A percentile compares a stretch with the other conserved stretches of the same genome.
Conservation (phyloP, 2,797 vertebrate species). For the Manis javanica region DNA sequence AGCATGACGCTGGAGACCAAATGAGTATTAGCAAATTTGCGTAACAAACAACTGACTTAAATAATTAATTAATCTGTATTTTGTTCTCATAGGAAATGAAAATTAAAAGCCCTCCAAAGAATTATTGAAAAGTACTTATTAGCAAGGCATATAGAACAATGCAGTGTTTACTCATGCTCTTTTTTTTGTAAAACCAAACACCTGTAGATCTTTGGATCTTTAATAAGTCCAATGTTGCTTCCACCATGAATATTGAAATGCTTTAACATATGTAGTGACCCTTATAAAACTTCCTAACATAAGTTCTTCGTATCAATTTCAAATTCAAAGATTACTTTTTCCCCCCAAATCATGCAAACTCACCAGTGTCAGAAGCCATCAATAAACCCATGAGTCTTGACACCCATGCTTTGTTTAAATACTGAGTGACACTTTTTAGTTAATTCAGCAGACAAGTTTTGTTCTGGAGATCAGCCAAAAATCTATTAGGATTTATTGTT, state of each 20-base stretch:
- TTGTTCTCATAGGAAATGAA: conserved; percentile 26
- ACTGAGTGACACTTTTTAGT: conserved; percentile 19
- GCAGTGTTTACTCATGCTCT: background rate
- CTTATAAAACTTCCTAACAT: conserved; percentile 9
- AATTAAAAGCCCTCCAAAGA: background rate
- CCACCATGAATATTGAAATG: conserved; percentile 27
- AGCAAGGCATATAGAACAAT: conserved; percentile 11
- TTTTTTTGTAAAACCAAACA: conserved; percentile 34
- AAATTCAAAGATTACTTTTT: conserved; percentile 34
- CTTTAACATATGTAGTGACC: background rate
- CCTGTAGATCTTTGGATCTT: background rate
- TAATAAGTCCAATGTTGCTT: background rate
- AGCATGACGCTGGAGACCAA: background rate
- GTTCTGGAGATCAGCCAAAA: conserved; percentile 37
- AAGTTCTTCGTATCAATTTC: background rate
- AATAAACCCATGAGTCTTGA: background rate
- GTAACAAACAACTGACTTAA: background rate
- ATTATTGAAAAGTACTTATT: background rate
- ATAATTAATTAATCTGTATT: background rate
- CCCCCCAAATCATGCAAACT: background rate
- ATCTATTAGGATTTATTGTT: conserved; percentile 9
- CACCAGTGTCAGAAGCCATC: background rate
- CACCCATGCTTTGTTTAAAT: background rate
- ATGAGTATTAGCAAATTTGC: background rate
- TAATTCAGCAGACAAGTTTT: conserved; percentile 45